These are phyloP conservation scores for Thera obeliscata DNA, from an alignment of 2,888 invertebrate genomes.

Conservation along the genomic window DNA sequence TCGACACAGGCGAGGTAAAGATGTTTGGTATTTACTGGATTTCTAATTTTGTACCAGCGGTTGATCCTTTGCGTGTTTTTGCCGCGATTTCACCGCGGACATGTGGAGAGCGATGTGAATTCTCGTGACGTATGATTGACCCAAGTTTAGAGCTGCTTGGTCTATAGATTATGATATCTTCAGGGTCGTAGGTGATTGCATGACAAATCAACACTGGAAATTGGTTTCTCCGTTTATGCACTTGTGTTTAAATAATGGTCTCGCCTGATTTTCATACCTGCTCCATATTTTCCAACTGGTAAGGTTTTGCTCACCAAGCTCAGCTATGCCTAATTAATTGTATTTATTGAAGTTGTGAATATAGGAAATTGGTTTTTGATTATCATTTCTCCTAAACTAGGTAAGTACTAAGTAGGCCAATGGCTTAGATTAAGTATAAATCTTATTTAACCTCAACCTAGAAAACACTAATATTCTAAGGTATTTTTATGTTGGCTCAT, in stretches of 20 bases:
- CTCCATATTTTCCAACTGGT: constrained; percentile 20
- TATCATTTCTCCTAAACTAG: constrained; percentile 20
- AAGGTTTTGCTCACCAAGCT: constrained; percentile 12
- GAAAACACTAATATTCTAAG: no score
- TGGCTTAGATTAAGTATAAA: constrained; percentile 4
- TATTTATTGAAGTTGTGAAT: no score
- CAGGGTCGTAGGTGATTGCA: constrained; percentile 51
- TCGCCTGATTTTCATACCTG: constrained; percentile 5
- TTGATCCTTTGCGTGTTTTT: constrained; percentile 45
- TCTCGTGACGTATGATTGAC: constrained; percentile 53
- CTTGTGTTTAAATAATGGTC: constrained; percentile 21
- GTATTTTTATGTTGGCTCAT: no score
- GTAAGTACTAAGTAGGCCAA: constrained; percentile 40
- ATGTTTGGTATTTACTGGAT: constrained; percentile 39
- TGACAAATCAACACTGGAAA: constrained; percentile 46
- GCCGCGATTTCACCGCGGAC: constrained; percentile 47
- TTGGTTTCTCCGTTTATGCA: constrained; percentile 27
- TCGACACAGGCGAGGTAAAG: constrained; percentile 94
- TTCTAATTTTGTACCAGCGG: constrained; percentile 26
- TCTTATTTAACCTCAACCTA: no score
- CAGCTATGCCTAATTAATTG: neutral
- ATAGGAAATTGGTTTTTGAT: neutral
- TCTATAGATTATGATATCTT: constrained; percentile 46
- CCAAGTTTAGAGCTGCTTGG: constrained; percentile 44
- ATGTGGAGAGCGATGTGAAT: constrained; percentile 54